Evolutionary conservation across 2,113 vertebrate genomes (phyloP).

Genomic region (Gavialis gangeticus): DNA sequence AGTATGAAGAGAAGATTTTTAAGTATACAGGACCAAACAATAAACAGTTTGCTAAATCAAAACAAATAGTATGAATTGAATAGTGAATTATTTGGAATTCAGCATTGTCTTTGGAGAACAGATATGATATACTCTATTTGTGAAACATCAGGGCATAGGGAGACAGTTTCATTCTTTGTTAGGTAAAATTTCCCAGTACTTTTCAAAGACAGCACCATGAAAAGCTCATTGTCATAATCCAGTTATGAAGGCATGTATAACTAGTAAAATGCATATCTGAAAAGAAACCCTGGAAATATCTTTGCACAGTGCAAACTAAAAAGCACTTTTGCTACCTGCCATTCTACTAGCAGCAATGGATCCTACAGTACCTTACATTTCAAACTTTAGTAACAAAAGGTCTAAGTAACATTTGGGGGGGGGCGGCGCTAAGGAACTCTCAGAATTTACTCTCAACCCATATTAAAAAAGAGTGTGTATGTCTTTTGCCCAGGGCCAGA

Average conservation of each 20-base stretch:
- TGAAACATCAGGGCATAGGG: neutral
- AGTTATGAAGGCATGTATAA: neutral
- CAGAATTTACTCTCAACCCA: neutral
- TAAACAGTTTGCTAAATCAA: neutral
- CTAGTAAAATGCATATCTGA: neutral
- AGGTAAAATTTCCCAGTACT: conserved; percentile 3
- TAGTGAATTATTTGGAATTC: neutral
- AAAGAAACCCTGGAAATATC: neutral
- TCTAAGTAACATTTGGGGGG: neutral
- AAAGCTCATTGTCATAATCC: conserved; percentile 11
- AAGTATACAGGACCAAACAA: neutral
- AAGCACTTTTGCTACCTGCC: neutral
- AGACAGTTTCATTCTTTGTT: neutral
- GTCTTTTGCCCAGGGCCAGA: neutral
- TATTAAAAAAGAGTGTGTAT: neutral
- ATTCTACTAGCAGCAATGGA: neutral
- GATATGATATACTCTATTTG: neutral
- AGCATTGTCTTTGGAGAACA: neutral
- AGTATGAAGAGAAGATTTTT: neutral
- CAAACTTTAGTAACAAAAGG: neutral
- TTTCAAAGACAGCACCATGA: conserved; percentile 11
- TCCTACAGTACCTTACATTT: neutral
- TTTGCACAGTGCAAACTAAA: neutral
- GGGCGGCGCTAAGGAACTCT: accelerated
- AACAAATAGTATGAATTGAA: neutral